Base-by-base conservation (phyloP, 2,797 vertebrate species). In the Paedocypris micromegethes region DNA sequence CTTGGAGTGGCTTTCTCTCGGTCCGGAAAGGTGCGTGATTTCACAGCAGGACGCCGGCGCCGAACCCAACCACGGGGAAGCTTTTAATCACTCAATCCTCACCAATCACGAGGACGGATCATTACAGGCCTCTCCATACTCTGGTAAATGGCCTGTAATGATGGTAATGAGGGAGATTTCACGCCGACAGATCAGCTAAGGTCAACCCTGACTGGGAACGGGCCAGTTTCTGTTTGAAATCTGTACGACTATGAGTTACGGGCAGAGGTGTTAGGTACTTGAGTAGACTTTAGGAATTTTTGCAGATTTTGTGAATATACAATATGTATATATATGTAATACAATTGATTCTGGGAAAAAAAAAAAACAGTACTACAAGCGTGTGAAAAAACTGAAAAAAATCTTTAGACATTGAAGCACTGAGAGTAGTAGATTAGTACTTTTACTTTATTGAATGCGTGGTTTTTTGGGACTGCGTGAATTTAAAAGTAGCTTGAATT, bases 21-120 rank as follows among this genome's bases (percentile, higher is more conserved):
- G 50, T 72, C 52, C 46, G 55, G 54, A 64, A 64, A 67, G 64
- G n/a, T 58, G 3, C 58, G 70, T 67, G 42, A 71, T 68, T 63
- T 72, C 44, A 58, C 62, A 47, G 50, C 45, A 48, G 53, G 62
- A 61, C 62, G 62, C 72, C 73, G 46, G 43, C 55, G 48, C n/a
- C 58, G 48, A 48, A 64, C 62, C 1, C 9, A 45, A 48, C 54
- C 41, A 72, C 64, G 9, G 71, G 65, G 63, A 51, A 60, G 48
- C 66, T 67, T 74, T 74, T 72, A 72, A 72, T 72, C 53, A 69
- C 61, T 75, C 54, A 58, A 70, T 74, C 54, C 52, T 72, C 54
- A 63, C 46, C 56, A 56, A 54, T 68, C 69, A 64, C 49, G 40
- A 57, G 53, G 54, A 66, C 44, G 48, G 40, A 72, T 66, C 53